A percentile compares a stretch with the other conserved stretches of the same genome.
Conservation (phyloP, 2,797 vertebrate genomes). For the Neostethus bicornis region DNA sequence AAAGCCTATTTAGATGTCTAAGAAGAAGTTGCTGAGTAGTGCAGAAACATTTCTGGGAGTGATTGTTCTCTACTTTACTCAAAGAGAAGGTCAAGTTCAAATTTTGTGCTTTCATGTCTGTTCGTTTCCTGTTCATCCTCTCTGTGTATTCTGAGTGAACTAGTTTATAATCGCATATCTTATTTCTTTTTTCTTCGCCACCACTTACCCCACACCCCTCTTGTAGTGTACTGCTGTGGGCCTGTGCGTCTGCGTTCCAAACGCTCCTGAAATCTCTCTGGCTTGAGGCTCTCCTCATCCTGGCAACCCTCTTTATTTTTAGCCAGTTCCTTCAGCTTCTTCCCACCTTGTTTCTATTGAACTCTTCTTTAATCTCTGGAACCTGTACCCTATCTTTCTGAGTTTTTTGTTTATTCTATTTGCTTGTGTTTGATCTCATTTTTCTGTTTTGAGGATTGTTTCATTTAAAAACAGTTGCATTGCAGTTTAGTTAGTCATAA, state of each 20-base stretch:
- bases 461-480: slow-evolving; percentile 24
- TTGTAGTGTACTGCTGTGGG: slow-evolving; percentile 82
- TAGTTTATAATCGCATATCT: slow-evolving; percentile 36
- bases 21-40: slow-evolving; percentile 16
- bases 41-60: background rate
- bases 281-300: slow-evolving; percentile 67
- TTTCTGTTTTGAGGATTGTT: background rate
- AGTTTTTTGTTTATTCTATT: slow-evolving; percentile 19
- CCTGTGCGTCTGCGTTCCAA: slow-evolving; percentile 87
- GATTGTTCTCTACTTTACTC: background rate
- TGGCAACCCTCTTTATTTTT: slow-evolving; percentile 29
- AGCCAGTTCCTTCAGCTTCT: slow-evolving; percentile 34
- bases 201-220: slow-evolving; percentile 40
- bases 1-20: slow-evolving; percentile 30
- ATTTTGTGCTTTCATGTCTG: background rate
- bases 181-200: slow-evolving; percentile 68
- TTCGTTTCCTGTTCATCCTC: slow-evolving; percentile 30
- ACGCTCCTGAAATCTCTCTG: slow-evolving; percentile 84
- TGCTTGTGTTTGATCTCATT: slow-evolving; percentile 13
- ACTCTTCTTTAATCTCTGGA: slow-evolving; percentile 35
- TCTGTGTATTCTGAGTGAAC: slow-evolving; percentile 3
- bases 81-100: background rate
- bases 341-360: slow-evolving; percentile 34
- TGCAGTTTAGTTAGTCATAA: slow-evolving; percentile 2
- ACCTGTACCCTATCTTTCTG: slow-evolving; percentile 9